A percentile compares a stretch with the other conserved stretches of the same genome.
phyloP scores from a whole-genome alignment of 2,888 invertebrate species.

The Urechis unicinctus region DNA sequence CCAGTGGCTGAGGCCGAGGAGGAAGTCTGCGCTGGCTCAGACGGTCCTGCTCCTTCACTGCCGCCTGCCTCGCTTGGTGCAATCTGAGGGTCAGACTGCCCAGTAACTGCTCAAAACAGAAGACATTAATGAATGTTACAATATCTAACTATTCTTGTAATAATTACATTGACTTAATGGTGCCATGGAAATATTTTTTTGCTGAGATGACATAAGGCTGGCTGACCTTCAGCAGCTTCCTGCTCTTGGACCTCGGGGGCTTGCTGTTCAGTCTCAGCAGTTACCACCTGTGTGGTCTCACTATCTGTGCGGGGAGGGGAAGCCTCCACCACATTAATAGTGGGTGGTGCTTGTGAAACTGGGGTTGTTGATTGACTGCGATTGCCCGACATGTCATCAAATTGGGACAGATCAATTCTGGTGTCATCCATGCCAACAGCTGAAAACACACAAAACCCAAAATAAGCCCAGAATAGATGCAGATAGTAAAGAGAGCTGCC shows the following conservation, averaged over 20 bases:
- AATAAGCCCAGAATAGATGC: neutral
- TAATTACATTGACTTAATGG: no score
- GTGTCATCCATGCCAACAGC: constrained; percentile 64
- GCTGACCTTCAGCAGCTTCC: neutral
- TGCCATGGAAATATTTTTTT: no score
- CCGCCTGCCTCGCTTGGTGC: no score
- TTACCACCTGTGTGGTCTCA: neutral
- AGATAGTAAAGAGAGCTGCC: no score
- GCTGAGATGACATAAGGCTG: no score
- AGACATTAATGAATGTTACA: no score
- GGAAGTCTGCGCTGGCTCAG: no score
- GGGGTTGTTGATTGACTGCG: neutral
- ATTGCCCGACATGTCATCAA: constrained; percentile 56
- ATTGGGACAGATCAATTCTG: constrained; percentile 64
- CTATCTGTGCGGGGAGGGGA: neutral
- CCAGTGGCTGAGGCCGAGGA: no score
- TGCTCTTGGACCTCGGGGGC: neutral
- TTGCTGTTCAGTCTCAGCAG: neutral
- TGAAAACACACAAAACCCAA: neutral
- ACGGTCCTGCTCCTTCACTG: no score
- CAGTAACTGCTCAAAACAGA: neutral
- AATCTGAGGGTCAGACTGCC: neutral
- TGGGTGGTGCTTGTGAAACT: neutral
- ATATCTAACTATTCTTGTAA: no score
- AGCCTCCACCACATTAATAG: neutral